Evolutionary conservation across 2,797 vertebrate genomes (phyloP), one percentile per base, ranked within the genome.

Genomic region (Cuniculus paca): DNA sequence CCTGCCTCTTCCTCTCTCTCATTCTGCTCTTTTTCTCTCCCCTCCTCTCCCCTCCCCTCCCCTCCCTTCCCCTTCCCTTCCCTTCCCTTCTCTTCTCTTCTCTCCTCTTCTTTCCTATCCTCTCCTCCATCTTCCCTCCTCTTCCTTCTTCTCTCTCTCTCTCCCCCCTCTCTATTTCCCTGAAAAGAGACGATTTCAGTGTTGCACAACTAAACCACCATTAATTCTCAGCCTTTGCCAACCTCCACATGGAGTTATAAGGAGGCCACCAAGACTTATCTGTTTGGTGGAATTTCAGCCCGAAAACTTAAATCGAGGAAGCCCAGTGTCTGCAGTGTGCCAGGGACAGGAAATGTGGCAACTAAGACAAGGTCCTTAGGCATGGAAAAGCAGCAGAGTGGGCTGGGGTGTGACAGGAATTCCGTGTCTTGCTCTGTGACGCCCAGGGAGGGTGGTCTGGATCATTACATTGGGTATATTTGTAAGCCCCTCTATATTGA

Each of bases 171-270:
- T 5, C n/a, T 63, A 7, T 70, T 56, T 82, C 39, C 56, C 36
- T 87, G 28, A 77, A 6, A 68, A 92, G 54, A 94, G 60, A 90
- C 34, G 12, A 31, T 88, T 77, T 91, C 65, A 65, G 50, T 61
- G n/a, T 68, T 58, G 48, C 58, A 20, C 6, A 75, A 12, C 1
- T n/a, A n/a, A 87, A 63, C 2, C 11, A 4, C 61, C 81, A 22
- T n/a, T 58, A 72, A 39, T 36, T 31, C 12, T 83, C 13, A 19
- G 20, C 48, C 13, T 34, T 88, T 50, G 56, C 22, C 9, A 26
- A 12, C 48, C 89, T 19, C 58, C 14, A 16, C 26, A 0, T 20
- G 31, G 22, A 42, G 36, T 54, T 90, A n/a, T 20, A 88, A 65
- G 78, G 52, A n/a, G 17, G 34, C 7, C 39, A 31, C 8, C 39